Conservation (phyloP, 2,113 vertebrate species). For the Chaetodon auriga region DNA sequence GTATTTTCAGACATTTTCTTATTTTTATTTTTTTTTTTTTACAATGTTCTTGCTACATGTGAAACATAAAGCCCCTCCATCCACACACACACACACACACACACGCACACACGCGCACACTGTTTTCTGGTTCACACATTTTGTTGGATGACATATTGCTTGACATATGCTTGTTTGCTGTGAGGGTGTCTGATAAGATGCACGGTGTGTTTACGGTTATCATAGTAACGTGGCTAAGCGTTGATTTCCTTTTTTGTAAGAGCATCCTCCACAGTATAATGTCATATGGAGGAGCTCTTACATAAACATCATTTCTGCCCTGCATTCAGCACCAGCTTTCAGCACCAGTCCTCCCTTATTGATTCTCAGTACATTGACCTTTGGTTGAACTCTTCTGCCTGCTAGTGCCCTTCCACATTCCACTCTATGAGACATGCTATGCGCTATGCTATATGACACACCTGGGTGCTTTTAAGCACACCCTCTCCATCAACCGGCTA, state of each 20-base stretch:
- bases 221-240: conserved; percentile 38
- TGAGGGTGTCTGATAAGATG: conserved; percentile 23
- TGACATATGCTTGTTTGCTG: conserved; percentile 32
- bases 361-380: conserved; percentile 80
- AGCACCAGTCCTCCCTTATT: conserved; percentile 67
- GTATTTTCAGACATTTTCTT: conserved; percentile 19
- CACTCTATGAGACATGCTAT: conserved; percentile 71
- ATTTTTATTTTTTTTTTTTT: too few species aligned
- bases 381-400: conserved; percentile 78
- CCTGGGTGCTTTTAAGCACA: conserved; percentile 85
- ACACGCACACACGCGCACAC: not conserved
- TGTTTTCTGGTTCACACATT: conserved; percentile 4
- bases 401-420: conserved; percentile 70
- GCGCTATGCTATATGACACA: conserved; percentile 83
- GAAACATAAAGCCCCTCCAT: conserved; percentile 6
- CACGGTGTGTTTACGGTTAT: conserved; percentile 41
- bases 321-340: conserved; percentile 55
- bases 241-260: conserved; percentile 58
- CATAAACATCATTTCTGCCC: conserved; percentile 64
- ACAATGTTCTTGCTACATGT: conserved; percentile 2
- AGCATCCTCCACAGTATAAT: conserved; percentile 48
- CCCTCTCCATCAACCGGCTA: conserved; percentile 83
- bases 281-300: conserved; percentile 50
- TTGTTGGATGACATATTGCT: conserved; percentile 20
- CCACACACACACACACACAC: not conserved